Evolutionary conservation across 2,113 vertebrate genomes (phyloP), one percentile per base, ranked within the genome.

Genomic region (Pseudopodoces humilis): DNA sequence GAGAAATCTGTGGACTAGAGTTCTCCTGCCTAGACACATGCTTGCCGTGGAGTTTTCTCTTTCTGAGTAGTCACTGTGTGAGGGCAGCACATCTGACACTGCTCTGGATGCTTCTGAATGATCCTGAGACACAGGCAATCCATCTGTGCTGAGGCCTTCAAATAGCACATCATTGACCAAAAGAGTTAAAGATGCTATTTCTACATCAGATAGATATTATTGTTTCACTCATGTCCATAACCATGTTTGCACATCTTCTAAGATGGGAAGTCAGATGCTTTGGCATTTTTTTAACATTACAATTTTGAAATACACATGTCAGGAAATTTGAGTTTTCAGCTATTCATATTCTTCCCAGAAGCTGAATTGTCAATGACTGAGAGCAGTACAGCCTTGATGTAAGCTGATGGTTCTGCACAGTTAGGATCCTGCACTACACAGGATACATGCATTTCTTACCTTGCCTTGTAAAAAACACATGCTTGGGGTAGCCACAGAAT

Each of bases 391-490:
- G 3, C 21, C 13, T 13, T 75, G 3, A 37, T n/a, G 12, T 72
- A 56, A 72, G 50, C 24, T 52, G 19, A 10, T 91, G n/a, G 33
- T 65, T 8, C n/a, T 69, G 37, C 28, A 35, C 22, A 60, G 11
- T 60, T 56, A 7, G 0, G 1, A 21, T 72, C 19, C 14, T 43
- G 9, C 6, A 5, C 22, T 62, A 13, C 15, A 28, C 11, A 20
- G 68, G 17, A 17, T 41, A 28, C 7, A 16, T 17, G 23, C 4
- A 9, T 89, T 70, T 89, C 52, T 93, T 23, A 49, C 25, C 13
- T 22, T 74, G 20, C 23, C 20, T 74, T 50, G 5, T 15, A 90
- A 50, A 59, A 84, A n/a, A 3, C 0, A 1, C 4, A 8, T 41
- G 15, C 6, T 31, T 59, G 13, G 12, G 4, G 10, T 33, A 75